Base-by-base conservation (phyloP, 1,140 invertebrate genomes). In the Drosophila serrata region DNA sequence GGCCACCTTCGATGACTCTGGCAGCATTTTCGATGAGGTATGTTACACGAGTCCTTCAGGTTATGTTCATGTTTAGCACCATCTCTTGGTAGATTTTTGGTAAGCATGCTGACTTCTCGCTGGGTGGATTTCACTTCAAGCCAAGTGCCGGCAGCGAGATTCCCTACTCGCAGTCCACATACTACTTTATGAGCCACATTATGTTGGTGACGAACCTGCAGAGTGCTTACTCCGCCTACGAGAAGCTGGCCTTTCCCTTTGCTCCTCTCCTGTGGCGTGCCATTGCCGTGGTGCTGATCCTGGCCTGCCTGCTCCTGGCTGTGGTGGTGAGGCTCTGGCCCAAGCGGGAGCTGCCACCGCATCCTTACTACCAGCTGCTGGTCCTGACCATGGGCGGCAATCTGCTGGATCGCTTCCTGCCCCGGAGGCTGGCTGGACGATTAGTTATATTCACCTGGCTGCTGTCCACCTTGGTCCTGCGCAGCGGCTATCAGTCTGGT, bases 131-230 rank as follows among this genome's bases (percentile, higher is more conserved):
- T 37, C 90, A 90, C 45, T 82, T 87, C 19, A 92, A 90, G 56
- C 80, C 90, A 1, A 78, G 63, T 22, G 60, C 49, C 3, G 63
- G 62, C 5, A 35, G 11, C 11, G 75, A 57, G 29, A 77, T 85
- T 11, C 61, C 69, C 1, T 91, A 81, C 22, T 84, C 82, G 0
- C 90, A 92, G 40, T 91, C 90, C 9, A 72, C 57, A 2, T 77
- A 90, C 49, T 92, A 92, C 62, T 91, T 87, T 49, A 81, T 92
- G 80, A 92, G 90, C 35, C 79, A 87, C 61, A 92, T 92, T 2
- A 84, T 92, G 70, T 17, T 92, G 49, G 80, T 87, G 7, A 91
- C 90, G 4, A 90, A 92, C 56, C 61, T 87, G 27, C 79, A 77
- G 27, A 72, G 68, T n/a, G 74, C 85, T 12, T 92, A 92, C 31